phyloP scores from a whole-genome alignment of 2,797 vertebrate species.

The Takifugu rubripes region DNA sequence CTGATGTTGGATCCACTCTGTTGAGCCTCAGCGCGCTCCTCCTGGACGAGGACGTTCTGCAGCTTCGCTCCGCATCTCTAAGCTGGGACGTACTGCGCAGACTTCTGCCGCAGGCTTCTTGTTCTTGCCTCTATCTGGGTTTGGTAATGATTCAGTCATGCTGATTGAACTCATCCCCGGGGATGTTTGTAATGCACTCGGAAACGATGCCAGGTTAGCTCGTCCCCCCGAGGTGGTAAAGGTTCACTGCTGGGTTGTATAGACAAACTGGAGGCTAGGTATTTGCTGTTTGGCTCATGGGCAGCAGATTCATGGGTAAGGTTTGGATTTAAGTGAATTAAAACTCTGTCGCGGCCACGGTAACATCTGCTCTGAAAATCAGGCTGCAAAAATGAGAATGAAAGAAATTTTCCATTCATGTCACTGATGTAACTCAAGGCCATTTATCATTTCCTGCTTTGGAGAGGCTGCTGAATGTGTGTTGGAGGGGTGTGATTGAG shows the following conservation, averaged over 20 bases:
- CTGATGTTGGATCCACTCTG: neutral
- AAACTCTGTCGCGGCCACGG: neutral
- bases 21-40: neutral
- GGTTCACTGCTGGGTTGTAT: slow-evolving; percentile 15
- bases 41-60: slow-evolving; percentile 13
- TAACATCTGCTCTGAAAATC: slow-evolving; percentile 20
- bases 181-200: slow-evolving; percentile 41
- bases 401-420: slow-evolving; percentile 5
- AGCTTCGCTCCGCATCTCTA: slow-evolving; percentile 12
- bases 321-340: neutral
- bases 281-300: slow-evolving; percentile 14
- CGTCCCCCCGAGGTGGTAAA: slow-evolving; percentile 23
- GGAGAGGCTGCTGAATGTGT: slow-evolving; percentile 8
- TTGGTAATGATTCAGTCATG: slow-evolving; percentile 13
- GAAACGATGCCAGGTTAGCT: slow-evolving; percentile 42
- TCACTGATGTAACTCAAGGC: neutral
- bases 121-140: slow-evolving; percentile 11
- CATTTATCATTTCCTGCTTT: neutral
- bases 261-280: too few relatives aligned
- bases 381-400: slow-evolving; percentile 7
- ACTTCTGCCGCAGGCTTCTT: neutral
- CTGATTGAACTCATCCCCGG: slow-evolving; percentile 28
- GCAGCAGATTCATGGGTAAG: slow-evolving; percentile 2
- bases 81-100: slow-evolving; percentile 13
- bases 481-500: neutral